Percentiles rank a stretch among this genome's conserved stretches.
Conservation (phyloP, 1,140 invertebrate genomes). For the Dinoponera quadriceps region DNA sequence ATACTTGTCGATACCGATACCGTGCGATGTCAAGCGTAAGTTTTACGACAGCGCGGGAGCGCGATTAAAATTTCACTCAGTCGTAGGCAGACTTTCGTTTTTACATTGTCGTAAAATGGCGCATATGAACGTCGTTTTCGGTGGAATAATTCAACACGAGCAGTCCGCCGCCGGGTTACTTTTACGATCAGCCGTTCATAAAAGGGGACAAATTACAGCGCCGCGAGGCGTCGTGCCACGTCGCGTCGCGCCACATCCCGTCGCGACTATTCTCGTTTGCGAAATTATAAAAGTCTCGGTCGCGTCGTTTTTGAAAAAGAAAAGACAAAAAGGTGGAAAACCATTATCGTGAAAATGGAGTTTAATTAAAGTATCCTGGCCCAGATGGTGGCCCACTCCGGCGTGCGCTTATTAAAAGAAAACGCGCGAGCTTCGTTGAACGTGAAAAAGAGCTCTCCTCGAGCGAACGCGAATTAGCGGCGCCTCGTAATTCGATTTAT, state of each 20-base stretch:
- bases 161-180: constrained; percentile 24
- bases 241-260: constrained; percentile 15
- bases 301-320: constrained; percentile 12
- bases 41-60: constrained; percentile 22
- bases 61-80: constrained; percentile 50
- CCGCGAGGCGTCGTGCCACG: constrained; percentile 45
- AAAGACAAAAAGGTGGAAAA: constrained; percentile 21
- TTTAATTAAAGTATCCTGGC: constrained; percentile 71
- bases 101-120: constrained; percentile 63
- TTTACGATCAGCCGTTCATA: constrained; percentile 65
- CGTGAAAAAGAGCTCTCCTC: constrained; percentile 17
- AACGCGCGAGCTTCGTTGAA: constrained; percentile 22
- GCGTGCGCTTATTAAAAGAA: constrained; percentile 49
- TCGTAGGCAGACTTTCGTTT: constrained; percentile 36
- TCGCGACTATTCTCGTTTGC: constrained; percentile 39
- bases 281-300: constrained; percentile 42
- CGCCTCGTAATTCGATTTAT: constrained; percentile 32
- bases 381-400: constrained; percentile 51
- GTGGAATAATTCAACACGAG: constrained; percentile 46
- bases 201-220: constrained; percentile 62
- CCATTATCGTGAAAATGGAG: constrained; percentile 65
- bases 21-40: not conserved
- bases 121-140: constrained; percentile 39
- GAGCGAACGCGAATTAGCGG: constrained; percentile 31
- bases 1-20: constrained; percentile 2